Conservation (phyloP, 2,888 invertebrate genomes). For the Lamellibrachia columna region DNA sequence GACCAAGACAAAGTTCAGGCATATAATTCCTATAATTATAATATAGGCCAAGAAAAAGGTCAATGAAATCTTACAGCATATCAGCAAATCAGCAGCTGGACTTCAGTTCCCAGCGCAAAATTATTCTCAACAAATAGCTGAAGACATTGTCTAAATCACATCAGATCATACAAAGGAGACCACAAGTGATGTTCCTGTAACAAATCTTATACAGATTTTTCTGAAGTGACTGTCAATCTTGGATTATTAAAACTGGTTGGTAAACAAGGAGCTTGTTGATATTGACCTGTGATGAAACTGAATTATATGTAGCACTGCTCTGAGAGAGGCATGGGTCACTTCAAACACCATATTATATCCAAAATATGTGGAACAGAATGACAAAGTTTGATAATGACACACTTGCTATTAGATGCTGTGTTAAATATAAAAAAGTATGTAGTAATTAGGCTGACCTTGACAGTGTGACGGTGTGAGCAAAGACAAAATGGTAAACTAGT, state of each 20-base stretch:
- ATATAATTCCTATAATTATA: background rate
- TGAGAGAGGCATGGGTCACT: background rate
- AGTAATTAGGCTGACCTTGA: too few relatives aligned
- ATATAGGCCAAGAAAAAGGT: background rate
- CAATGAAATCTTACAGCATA: background rate
- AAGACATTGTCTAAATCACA: background rate
- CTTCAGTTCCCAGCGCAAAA: background rate
- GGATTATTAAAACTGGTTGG: background rate
- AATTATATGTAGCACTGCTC: background rate
- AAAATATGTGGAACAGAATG: too few relatives aligned
- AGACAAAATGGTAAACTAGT: too few relatives aligned
- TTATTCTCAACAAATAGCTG: background rate
- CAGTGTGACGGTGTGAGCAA: too few relatives aligned
- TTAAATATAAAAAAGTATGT: too few relatives aligned
- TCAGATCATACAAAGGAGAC: background rate
- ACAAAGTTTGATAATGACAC: too few relatives aligned
- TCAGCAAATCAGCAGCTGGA: background rate
- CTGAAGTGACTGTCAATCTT: background rate
- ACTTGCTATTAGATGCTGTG: too few relatives aligned
- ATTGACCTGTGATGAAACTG: background rate
- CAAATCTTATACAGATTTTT: background rate
- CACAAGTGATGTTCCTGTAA: background rate
- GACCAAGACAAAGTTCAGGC: background rate
- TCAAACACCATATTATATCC: background rate
- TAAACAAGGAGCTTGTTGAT: background rate